Base-by-base conservation (phyloP, 2,113 vertebrate species). In the Pionites leucogaster region DNA sequence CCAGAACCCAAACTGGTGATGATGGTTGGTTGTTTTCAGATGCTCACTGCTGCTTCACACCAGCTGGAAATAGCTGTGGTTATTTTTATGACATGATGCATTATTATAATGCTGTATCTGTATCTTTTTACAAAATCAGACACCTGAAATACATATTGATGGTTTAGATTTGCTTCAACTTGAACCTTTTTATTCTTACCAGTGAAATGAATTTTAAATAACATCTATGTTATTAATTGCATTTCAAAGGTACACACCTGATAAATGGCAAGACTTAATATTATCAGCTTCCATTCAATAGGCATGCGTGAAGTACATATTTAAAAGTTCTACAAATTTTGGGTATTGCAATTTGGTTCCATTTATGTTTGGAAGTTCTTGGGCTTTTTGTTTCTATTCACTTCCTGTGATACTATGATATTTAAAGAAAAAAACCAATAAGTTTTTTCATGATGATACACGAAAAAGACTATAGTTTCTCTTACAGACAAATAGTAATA, bases 101-200 rank as follows among this genome's bases (percentile, higher is more conserved):
- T 41, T 79, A 15, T 42, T 82, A 47, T 49, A 77, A 57, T 88
- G 55, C 7, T 65, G 7, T 42, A 44, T 10, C 12, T 55, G 7
- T 16, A 63, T 3, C 5, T 64, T 69, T 76, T 65, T 49, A 75
- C 29, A 70, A 72, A 92, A 50, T 28, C 4, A 11, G 46, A 29
- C 5, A 24, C 4, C 10, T 74, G 1, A 71, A 44, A 7, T 47
- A 14, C 0, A 2, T 33, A 42, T 3, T 10, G 20, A 27, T 18
- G 4, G 24, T 28, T 57, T 65, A 86, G 50, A 53, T n/a, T 7
- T 23, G 11, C 14, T 84, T 90, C 67, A 70, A 2, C 5, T 57
- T 60, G 13, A 62, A 44, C 4, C 10, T 57, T 44, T 22, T 29
- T 65, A 62, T 31, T 80, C 17, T 71, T 47, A 59, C 3, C 8